Conservation (phyloP, 2,888 invertebrate species). For the Phaedon cochleariae region DNA sequence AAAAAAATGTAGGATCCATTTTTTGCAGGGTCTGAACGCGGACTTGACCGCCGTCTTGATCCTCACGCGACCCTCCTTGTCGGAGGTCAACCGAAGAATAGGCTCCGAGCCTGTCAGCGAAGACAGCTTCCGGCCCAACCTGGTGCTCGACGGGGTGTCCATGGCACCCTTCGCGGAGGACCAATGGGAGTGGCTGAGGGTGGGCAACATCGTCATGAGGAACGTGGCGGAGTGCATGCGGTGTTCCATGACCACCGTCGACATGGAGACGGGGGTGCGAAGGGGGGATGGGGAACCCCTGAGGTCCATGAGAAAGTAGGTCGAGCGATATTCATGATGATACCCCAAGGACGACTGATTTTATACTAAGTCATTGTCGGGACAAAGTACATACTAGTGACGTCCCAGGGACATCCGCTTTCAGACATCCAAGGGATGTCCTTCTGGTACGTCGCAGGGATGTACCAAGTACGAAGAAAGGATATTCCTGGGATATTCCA, state of each 20-base stretch:
- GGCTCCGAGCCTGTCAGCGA: conserved; percentile 55
- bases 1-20: too few relatives aligned
- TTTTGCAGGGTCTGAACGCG: conserved; percentile 63
- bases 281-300: conserved; percentile 63
- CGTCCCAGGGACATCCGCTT: too few relatives aligned
- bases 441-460: too few relatives aligned
- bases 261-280: conserved; percentile 62
- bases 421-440: too few relatives aligned
- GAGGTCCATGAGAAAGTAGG: conserved; percentile 64
- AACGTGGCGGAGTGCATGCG: conserved; percentile 66
- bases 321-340: background rate
- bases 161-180: conserved; percentile 63
- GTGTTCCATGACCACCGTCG: conserved; percentile 61
- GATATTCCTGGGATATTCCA: too few relatives aligned
- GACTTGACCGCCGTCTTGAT: conserved; percentile 66
- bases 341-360: too few relatives aligned
- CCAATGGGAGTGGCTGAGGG: conserved; percentile 66
- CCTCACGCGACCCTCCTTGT: conserved; percentile 63
- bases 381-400: too few relatives aligned
- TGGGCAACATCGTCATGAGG: conserved; percentile 64
- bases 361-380: too few relatives aligned
- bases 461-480: too few relatives aligned
- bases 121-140: conserved; percentile 67
- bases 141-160: conserved; percentile 62
- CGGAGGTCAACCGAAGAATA: conserved; percentile 63